Conservation (phyloP, 2,113 vertebrate genomes). For the Mustela nigripes region DNA sequence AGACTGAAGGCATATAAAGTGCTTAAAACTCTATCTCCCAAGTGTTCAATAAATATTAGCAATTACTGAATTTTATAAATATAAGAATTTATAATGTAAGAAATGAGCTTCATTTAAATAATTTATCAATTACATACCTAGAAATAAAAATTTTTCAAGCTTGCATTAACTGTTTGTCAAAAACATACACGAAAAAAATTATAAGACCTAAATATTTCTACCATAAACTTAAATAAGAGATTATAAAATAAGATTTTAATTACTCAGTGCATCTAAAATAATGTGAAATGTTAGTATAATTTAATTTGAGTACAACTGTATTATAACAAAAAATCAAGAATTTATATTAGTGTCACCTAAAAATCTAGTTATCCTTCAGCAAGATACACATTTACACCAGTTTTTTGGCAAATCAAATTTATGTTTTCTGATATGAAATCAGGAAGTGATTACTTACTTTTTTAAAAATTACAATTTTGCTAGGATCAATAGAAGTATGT, state of each 20-base stretch:
- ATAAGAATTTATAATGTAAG: not conserved
- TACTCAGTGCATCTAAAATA: not conserved
- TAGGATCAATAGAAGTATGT: not conserved
- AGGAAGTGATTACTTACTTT: not conserved
- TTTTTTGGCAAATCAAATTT: not conserved
- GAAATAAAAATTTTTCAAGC: not conserved
- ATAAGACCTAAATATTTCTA: not conserved
- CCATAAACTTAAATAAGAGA: not conserved
- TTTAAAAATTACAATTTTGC: no score
- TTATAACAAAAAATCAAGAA: not conserved
- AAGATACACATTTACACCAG: not conserved
- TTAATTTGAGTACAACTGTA: not conserved
- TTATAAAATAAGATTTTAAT: not conserved
- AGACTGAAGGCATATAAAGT: not conserved
- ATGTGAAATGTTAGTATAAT: not conserved
- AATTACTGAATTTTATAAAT: not conserved
- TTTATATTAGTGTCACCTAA: not conserved
- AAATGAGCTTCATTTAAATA: conserved; percentile 8
- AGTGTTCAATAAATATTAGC: not conserved
- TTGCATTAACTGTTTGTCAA: not conserved
- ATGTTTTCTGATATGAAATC: not conserved
- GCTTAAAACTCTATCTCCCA: not conserved
- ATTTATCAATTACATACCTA: not conserved
- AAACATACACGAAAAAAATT: not conserved
- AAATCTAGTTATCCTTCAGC: not conserved